Evolutionary conservation across 2,113 vertebrate species (phyloP).

Genomic region (human): DNA sequence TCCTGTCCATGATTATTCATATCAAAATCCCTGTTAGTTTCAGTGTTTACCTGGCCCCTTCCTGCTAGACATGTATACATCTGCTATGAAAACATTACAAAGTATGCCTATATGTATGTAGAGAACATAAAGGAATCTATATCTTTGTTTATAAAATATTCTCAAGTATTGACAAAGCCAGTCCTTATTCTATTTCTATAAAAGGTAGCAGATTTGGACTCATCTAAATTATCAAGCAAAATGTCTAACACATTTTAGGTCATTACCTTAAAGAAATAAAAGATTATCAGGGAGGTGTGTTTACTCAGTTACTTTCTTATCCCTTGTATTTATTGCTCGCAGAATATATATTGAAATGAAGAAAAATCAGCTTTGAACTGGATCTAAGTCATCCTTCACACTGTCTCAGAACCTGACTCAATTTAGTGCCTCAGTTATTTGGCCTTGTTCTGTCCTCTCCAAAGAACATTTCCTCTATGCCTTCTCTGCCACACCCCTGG

Average conservation of each 20-base stretch:
- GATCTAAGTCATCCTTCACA: neutral
- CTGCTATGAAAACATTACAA: neutral
- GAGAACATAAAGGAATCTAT: neutral
- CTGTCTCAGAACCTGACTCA: neutral
- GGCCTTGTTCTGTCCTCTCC: neutral
- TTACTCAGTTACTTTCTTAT: neutral
- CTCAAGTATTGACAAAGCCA: neutral
- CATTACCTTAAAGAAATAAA: neutral
- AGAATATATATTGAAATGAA: neutral
- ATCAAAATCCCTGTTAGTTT: neutral
- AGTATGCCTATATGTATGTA: neutral
- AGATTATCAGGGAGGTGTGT: neutral
- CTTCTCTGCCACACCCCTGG: fast-evolving
- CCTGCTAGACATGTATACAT: neutral
- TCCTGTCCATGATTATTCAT: neutral
- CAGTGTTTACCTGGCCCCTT: neutral
- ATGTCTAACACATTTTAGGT: neutral
- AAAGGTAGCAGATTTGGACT: neutral
- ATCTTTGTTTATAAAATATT: neutral
- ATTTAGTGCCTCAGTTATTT: neutral
- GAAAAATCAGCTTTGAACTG: neutral
- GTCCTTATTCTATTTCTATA: neutral
- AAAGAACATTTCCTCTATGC: fast-evolving
- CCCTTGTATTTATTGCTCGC: neutral
- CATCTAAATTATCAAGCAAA: neutral